Conservation (phyloP, 2,797 vertebrate species). For the Mycteria americana region DNA sequence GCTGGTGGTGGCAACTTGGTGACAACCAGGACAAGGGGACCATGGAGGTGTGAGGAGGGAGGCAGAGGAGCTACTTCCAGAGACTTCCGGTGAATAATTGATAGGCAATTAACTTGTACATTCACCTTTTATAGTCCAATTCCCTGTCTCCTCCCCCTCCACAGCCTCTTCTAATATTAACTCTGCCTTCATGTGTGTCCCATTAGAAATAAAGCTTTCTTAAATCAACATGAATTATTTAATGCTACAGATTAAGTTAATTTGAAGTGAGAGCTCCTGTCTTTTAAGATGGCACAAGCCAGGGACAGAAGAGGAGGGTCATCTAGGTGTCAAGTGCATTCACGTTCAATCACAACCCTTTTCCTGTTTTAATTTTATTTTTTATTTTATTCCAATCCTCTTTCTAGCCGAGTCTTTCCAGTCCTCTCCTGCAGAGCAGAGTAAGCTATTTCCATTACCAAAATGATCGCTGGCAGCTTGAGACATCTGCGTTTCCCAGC, state of each 20-base stretch:
- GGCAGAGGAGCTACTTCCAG: background rate
- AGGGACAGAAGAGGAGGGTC: background rate
- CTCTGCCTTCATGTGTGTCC: slow-evolving; percentile 40
- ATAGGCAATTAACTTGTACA: slow-evolving; percentile 46
- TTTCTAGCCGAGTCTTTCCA: background rate
- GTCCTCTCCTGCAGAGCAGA: background rate
- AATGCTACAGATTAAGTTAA: slow-evolving; percentile 60
- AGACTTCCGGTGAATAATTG: slow-evolving; percentile 44
- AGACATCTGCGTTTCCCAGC: background rate
- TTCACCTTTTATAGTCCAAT: slow-evolving; percentile 36
- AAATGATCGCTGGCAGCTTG: background rate
- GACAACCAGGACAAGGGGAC: background rate
- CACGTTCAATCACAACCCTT: background rate
- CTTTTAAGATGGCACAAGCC: slow-evolving; percentile 13
- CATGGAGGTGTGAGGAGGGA: background rate
- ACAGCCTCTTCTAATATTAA: slow-evolving; percentile 42
- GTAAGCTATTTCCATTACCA: slow-evolving; percentile 8
- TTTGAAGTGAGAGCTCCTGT: slow-evolving; percentile 45
- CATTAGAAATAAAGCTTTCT: slow-evolving; percentile 67
- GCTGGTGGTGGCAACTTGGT: background rate
- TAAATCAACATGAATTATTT: slow-evolving; percentile 72
- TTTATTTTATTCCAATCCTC: background rate
- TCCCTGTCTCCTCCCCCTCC: background rate
- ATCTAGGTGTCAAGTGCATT: background rate
- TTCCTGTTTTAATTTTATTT: background rate